phyloP scores from a whole-genome alignment of 35 echinoderm and acorn worm species.

The Lytechinus variegatus region DNA sequence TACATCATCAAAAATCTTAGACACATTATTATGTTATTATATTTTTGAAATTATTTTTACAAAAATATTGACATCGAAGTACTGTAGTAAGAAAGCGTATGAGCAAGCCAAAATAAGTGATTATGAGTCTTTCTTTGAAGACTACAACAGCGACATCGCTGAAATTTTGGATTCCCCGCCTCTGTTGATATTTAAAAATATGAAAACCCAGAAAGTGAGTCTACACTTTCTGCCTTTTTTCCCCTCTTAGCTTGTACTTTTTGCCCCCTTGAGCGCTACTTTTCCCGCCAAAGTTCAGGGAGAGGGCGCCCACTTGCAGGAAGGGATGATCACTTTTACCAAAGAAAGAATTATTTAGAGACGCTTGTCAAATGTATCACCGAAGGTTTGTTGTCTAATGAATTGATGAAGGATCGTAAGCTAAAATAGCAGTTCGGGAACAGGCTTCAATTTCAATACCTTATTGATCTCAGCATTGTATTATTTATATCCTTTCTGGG shows the following conservation, averaged over 20 bases:
- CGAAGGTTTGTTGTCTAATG: background rate
- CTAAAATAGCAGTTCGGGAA: background rate
- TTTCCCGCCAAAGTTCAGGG: constrained; percentile 22
- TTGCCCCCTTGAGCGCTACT: constrained; percentile 20
- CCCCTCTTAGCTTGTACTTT: constrained; percentile 3
- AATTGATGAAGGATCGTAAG: background rate
- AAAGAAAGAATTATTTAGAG: constrained; percentile 15
- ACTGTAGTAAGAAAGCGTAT: too few species aligned
- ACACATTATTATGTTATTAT: too few species aligned
- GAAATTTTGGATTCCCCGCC: constrained; percentile 9
- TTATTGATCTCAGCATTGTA: background rate
- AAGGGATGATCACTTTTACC: background rate
- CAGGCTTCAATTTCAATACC: background rate
- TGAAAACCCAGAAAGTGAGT: constrained; percentile 12
- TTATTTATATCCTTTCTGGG: background rate
- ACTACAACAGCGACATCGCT: constrained; percentile 16
- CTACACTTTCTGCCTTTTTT: background rate
- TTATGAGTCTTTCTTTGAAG: background rate
- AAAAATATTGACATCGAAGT: too few species aligned
- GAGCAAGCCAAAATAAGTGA: background rate
- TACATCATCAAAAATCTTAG: too few species aligned
- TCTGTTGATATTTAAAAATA: constrained; percentile 41
- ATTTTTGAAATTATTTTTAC: too few species aligned
- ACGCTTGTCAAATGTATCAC: background rate
- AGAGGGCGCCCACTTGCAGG: constrained; percentile 6